phyloP scores from a whole-genome alignment of 92 coral and sea anemone genomes.

The Anthopleura xanthogrammica region DNA sequence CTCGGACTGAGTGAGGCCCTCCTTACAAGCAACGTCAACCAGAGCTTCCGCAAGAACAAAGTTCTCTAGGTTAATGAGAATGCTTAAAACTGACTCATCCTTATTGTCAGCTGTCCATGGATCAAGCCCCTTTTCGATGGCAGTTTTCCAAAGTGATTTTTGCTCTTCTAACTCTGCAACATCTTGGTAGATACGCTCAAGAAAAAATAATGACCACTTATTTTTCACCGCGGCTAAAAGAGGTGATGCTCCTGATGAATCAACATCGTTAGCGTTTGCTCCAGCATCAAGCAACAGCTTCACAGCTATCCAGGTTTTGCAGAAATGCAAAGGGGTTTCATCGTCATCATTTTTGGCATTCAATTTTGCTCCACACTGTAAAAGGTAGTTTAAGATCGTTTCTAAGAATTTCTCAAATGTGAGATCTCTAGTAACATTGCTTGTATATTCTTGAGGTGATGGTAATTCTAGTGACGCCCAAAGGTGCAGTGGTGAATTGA shows the following conservation, averaged over 20 bases:
- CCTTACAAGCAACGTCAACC: too few relatives aligned
- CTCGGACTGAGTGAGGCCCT: too few relatives aligned
- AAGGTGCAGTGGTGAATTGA: slow-evolving; percentile 15
- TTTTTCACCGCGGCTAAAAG: slow-evolving; percentile 1
- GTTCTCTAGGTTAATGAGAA: too few relatives aligned
- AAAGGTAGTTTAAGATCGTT: not conserved
- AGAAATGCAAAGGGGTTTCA: not conserved
- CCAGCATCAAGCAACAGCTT: slow-evolving; percentile 36
- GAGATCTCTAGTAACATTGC: not conserved
- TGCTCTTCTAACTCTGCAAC: slow-evolving; percentile 21
- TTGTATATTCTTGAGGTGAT: not conserved
- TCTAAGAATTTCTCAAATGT: not conserved
- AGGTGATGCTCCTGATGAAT: slow-evolving; percentile 12
- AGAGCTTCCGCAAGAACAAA: too few relatives aligned
- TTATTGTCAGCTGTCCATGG: not conserved
- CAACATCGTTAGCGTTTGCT: slow-evolving; percentile 16
- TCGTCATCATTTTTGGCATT: slow-evolving; percentile 11
- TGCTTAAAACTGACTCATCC: slow-evolving; percentile 7
- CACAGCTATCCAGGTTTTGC: slow-evolving; percentile 30
- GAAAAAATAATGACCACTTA: too few relatives aligned
- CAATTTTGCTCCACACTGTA: not conserved
- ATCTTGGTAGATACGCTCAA: too few relatives aligned
- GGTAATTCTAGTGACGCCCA: slow-evolving; percentile 11
- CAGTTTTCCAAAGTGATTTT: slow-evolving; percentile 13
- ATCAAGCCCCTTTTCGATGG: slow-evolving; percentile 15